A percentile compares a stretch with the other conserved stretches of the same genome.
These are phyloP conservation scores for Scaptomyza pallida DNA, from an alignment of 1,140 invertebrate species.

Conservation along the genomic window DNA sequence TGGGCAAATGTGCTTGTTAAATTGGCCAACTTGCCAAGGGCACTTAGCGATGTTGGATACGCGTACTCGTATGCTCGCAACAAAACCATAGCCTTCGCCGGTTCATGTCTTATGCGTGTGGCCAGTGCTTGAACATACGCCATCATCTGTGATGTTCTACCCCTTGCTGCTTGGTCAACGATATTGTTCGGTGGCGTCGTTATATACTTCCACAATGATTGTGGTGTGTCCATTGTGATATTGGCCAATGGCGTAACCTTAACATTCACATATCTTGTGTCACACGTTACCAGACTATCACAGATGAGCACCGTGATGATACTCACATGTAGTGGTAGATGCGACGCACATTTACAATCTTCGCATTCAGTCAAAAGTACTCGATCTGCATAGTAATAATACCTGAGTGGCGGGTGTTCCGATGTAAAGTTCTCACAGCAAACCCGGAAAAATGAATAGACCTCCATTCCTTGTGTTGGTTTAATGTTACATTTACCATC, in stretches of 20 bases:
- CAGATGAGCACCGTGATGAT: constrained; percentile 37
- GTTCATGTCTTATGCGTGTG: neutral
- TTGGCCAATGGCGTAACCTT: constrained; percentile 10
- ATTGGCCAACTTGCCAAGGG: constrained; percentile 46
- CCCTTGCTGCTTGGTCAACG: neutral
- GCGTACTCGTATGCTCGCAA: neutral
- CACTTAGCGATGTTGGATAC: neutral
- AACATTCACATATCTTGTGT: constrained; percentile 11
- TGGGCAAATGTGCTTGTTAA: constrained; percentile 40
- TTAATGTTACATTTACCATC: constrained; percentile 24
- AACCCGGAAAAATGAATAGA: constrained; percentile 29
- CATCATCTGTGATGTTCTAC: neutral
- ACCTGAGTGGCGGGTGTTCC: constrained; percentile 16
- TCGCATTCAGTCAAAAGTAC: constrained; percentile 33
- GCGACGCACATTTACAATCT: constrained; percentile 22
- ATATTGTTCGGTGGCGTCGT: constrained; percentile 5
- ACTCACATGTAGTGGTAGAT: constrained; percentile 15
- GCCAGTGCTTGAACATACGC: constrained; percentile 22
- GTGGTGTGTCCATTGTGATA: neutral
- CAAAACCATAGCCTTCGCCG: neutral
- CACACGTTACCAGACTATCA: constrained; percentile 26
- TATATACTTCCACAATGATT: constrained; percentile 1
- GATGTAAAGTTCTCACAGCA: constrained; percentile 34
- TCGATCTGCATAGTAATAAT: constrained; percentile 31
- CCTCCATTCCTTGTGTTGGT: constrained; percentile 31